Base-by-base conservation (phyloP, 1,140 invertebrate species). In the Lineus longissimus region DNA sequence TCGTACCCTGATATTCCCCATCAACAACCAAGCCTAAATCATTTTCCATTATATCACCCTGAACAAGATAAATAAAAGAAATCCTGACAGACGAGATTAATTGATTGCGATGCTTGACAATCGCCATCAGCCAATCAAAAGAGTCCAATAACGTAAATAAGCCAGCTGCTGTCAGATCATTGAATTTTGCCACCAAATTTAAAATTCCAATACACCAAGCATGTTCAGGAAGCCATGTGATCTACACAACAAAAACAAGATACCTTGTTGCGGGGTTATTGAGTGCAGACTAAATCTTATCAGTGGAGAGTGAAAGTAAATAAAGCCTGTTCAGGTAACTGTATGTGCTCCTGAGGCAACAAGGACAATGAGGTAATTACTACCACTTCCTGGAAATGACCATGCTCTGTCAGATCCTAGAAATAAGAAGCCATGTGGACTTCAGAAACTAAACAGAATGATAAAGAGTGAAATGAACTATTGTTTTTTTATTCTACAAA, bases 181-280 rank as follows among this genome's bases (percentile, higher is more conserved):
- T 62, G 62, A 67, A 73, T 73, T 74, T 74, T 79, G 76, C 76
- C 75, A 73, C 77, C 76, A 78, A 79, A 78, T 77, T 78, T 73
- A 77, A 79, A 79, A 70, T 68, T 69, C 23, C 31, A 36, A 7
- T 36, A 36, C n/a, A n/a, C n/a, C n/a, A n/a, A n/a, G n/a, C n/a
- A n/a, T 58, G 9, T 25, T 4, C 22, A 17, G 22, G 31, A 36
- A 27, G 33, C 33, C 33, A 36, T 36, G 33, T 36, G 33, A 4
- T 36, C 33, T 7, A 36, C 33, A 36, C 33, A 36, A 36, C 33
- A 36, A 36, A 7, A 36, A 36, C 33, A 36, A 4, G 33, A 7
- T 36, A 36, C 33, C 33, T 36, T 36, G 33, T 36, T 36, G 33
- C 15, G 33, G 33, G 33, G 33, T 36, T 15, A 36, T 36, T 36